Evolutionary conservation across 2,797 vertebrate species (phyloP).

Genomic region (Agapornis canus): DNA sequence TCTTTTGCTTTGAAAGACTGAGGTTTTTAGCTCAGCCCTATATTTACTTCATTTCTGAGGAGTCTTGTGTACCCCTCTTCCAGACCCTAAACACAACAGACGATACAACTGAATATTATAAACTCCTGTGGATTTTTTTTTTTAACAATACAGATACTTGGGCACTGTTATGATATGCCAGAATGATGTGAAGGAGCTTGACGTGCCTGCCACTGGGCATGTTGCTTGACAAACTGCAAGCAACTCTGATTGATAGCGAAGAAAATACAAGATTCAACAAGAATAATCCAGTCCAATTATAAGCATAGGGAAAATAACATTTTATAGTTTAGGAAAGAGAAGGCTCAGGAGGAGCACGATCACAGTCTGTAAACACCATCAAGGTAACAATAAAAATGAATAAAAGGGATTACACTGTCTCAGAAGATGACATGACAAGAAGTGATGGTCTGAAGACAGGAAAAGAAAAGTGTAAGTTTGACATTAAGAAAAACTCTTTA

Average conservation of each 20-base stretch:
- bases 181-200: neutral
- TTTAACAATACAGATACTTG: neutral
- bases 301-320: neutral
- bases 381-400: neutral
- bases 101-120: neutral
- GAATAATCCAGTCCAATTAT: neutral
- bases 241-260: neutral
- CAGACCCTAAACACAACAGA: neutral
- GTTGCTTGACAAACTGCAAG: neutral
- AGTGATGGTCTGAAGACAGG: neutral
- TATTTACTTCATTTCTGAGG: neutral
- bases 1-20: neutral
- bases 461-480: neutral
- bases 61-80: fast-evolving
- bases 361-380: neutral
- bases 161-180: neutral
- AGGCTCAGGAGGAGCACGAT: neutral
- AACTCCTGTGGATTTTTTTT: neutral
- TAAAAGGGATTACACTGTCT: neutral
- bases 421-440: neutral
- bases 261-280: neutral
- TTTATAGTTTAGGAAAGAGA: neutral
- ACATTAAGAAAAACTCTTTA: neutral
- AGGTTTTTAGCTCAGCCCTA: neutral
- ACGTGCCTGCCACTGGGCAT: fast-evolving